These are phyloP conservation scores for Melanotaenia parkinsoni DNA, from an alignment of 2,797 vertebrate genomes.

Conservation along the genomic window DNA sequence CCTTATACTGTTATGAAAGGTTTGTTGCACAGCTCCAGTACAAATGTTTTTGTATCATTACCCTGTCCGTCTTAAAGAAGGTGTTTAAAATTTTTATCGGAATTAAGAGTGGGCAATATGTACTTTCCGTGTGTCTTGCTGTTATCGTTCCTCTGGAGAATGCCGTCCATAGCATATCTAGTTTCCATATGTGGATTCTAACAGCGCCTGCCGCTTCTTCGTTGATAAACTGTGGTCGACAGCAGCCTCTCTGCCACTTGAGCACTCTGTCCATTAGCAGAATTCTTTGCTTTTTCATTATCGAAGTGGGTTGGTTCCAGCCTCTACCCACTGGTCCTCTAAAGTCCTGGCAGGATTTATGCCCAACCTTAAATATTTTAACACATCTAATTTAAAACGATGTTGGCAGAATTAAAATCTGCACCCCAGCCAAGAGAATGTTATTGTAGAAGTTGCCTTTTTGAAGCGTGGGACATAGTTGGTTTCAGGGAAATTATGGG, in stretches of 20 bases:
- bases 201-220: slow-evolving; percentile 10
- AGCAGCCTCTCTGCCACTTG: slow-evolving; percentile 33
- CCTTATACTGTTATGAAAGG: too few species aligned
- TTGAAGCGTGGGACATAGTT: neutral
- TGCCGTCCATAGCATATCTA: neutral
- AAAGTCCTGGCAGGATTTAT: slow-evolving; percentile 45
- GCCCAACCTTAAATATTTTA: slow-evolving; percentile 49
- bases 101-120: too few species aligned
- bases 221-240: slow-evolving; percentile 33
- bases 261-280: slow-evolving; percentile 71
- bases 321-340: slow-evolving; percentile 25
- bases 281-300: slow-evolving; percentile 74
- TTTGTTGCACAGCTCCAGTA: too few species aligned
- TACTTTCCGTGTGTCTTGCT: neutral
- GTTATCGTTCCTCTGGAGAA: slow-evolving; percentile 18
- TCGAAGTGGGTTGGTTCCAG: slow-evolving; percentile 55
- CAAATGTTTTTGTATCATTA: too few species aligned
- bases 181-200: slow-evolving; percentile 26
- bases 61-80: too few species aligned
- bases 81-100: too few species aligned
- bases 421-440: slow-evolving; percentile 12
- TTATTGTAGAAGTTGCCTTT: slow-evolving; percentile 28
- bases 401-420: slow-evolving; percentile 22
- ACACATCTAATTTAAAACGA: slow-evolving; percentile 27
- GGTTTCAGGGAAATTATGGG: slow-evolving; percentile 29